Conservation (phyloP, 2,113 vertebrate species). For the Chionomys nivalis region DNA sequence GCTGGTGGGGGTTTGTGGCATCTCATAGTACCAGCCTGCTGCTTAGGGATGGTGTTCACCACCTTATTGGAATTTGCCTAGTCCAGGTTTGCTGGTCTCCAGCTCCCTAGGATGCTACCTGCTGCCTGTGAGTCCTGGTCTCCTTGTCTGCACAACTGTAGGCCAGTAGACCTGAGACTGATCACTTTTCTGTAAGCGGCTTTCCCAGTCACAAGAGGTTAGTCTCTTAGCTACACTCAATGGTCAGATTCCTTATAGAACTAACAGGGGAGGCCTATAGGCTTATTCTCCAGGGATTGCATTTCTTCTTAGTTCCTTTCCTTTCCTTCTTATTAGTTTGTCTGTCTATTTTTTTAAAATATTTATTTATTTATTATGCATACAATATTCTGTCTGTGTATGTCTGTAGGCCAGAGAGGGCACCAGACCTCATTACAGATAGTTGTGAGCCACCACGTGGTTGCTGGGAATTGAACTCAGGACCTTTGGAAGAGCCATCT, state of each 20-base stretch:
- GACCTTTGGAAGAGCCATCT: too few species aligned
- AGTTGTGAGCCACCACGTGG: too few species aligned
- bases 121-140: neutral
- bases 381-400: too few species aligned
- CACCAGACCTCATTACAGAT: too few species aligned
- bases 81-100: too few species aligned
- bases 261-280: neutral
- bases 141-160: neutral
- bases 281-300: neutral
- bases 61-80: neutral
- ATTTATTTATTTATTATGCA: too few species aligned
- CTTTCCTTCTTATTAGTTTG: neutral
- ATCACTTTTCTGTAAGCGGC: neutral
- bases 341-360: too few species aligned
- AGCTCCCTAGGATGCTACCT: neutral
- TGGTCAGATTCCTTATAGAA: neutral
- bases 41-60: neutral
- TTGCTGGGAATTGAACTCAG: too few species aligned
- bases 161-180: neutral
- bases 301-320: neutral
- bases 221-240: neutral
- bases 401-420: too few species aligned
- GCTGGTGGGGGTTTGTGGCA: neutral
- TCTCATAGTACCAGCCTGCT: neutral
- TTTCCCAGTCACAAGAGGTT: neutral